Base-by-base conservation (phyloP, 2,888 invertebrate genomes). In the Nemurella pictetii region DNA sequence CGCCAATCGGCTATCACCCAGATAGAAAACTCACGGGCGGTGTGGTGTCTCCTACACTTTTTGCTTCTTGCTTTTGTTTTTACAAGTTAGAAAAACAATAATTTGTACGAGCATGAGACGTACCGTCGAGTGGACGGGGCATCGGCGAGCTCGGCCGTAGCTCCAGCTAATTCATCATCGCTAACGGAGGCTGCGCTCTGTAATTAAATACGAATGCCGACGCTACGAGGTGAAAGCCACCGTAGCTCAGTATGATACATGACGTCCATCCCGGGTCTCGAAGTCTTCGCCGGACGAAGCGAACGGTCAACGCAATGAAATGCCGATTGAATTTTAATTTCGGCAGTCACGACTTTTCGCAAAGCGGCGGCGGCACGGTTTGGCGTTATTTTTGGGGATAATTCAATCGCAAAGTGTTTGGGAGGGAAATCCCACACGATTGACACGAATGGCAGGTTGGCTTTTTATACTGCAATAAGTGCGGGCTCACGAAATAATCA, bases 161-260 rank as follows among this genome's bases (percentile, higher is more conserved):
- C 85, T 83, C 74, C 85, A 86, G 85, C 86, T 86, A 86, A 86
- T 86, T 86, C 86, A 86, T 86, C 86, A 86, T 85, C 55, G 80
- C 86, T 86, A 86, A 86, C 85, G 85, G 85, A 84, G 72, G 81
- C 80, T 78, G 84, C 29, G 77, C 81, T 80, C 86, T 86, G 85
- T 86, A 86, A 86, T 86, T 86, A 86, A 85, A 81, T 75, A 12
- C 25, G 35, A 75, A 77, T 29, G 85, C 85, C 86, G 85, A 30
- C 85, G 36, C n/a, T 80, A 84, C 35, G 77, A 84, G 83, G 78
- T 81, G 80, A 32, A 26, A 36, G 80, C 80, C 80, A 81, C 80
- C 35, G 80, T 36, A 30, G 29, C 35, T n/a, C 36, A 25, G 28
- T 26, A 35, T 81, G 80, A 81, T 81, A 30, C 80, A 81, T 81